Conservation (phyloP, 2,888 invertebrate genomes). For the Acronicta aceris region DNA sequence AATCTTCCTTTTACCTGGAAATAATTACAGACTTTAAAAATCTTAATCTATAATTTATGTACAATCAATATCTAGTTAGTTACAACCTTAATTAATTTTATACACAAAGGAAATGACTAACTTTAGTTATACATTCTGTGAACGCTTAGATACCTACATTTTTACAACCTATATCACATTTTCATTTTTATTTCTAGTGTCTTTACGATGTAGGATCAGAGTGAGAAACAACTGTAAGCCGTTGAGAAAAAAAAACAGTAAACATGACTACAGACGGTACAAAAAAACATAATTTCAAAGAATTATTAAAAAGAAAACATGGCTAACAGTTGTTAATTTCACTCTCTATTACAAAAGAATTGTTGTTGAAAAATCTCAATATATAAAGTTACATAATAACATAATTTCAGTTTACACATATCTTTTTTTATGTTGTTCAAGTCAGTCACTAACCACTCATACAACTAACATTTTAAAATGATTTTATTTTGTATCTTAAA, state of each 20-base stretch:
- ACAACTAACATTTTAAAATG: conserved; percentile 65
- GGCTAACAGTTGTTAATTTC: conserved; percentile 24
- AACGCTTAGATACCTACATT: conserved; percentile 78
- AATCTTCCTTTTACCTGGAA: conserved; percentile 83
- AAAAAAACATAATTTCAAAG: not conserved
- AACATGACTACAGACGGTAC: not conserved
- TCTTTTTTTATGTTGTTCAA: conserved; percentile 44
- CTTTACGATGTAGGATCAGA: conserved; percentile 48
- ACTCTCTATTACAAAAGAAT: conserved; percentile 38
- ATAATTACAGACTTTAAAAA: conserved; percentile 89
- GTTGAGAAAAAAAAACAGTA: not conserved
- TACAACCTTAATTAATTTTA: conserved; percentile 77
- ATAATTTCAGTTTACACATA: conserved; percentile 37
- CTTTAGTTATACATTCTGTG: conserved; percentile 75
- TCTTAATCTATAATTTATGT: conserved; percentile 86
- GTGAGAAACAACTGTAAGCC: conserved; percentile 32
- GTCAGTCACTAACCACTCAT: conserved; percentile 59
- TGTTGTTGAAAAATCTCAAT: conserved; percentile 35
- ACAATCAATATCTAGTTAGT: conserved; percentile 78
- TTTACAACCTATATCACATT: conserved; percentile 89
- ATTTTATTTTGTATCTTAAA: conserved; percentile 75
- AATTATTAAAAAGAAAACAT: not conserved
- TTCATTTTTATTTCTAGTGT: conserved; percentile 80
- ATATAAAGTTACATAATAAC: conserved; percentile 28
- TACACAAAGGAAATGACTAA: conserved; percentile 72